phyloP scores from a whole-genome alignment of 1,140 invertebrate genomes.

The Ceratitis capitata region DNA sequence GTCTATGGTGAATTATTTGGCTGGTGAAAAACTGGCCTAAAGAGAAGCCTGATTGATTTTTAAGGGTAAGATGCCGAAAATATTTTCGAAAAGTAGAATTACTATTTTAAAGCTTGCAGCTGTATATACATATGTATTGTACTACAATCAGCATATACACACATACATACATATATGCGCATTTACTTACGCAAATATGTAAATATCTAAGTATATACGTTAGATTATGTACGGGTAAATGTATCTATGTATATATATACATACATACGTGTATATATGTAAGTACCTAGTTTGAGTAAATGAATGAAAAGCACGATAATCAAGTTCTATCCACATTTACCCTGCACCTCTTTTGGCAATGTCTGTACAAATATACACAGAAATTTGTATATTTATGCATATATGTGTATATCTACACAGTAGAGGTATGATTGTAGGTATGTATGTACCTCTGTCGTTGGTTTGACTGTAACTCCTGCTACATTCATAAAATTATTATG shows the following conservation, averaged over 20 bases:
- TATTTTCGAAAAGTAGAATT: too few species aligned
- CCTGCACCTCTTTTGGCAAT: neutral
- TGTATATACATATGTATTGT: too few species aligned
- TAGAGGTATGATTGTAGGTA: neutral
- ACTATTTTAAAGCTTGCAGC: too few species aligned
- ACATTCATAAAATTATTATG: too few species aligned
- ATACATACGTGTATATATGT: neutral
- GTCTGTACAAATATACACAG: neutral
- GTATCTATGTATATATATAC: neutral
- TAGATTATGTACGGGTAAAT: neutral
- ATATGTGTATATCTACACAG: neutral
- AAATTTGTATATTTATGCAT: neutral
- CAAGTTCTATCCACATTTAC: conserved; percentile 21
- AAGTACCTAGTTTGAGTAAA: neutral
- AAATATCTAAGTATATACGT: neutral
- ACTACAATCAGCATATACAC: too few species aligned
- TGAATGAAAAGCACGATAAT: conserved; percentile 36
- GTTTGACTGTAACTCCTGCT: neutral
- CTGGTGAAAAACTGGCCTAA: too few species aligned
- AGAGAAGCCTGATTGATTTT: too few species aligned
- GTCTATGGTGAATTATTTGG: too few species aligned
- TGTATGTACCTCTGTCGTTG: neutral
- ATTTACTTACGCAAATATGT: neutral
- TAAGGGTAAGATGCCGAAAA: too few species aligned
- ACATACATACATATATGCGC: neutral